A percentile compares a stretch with the other conserved stretches of the same genome.
These are phyloP conservation scores for Danionella cerebrum DNA, from an alignment of 2,113 vertebrate species.

Conservation along the genomic window DNA sequence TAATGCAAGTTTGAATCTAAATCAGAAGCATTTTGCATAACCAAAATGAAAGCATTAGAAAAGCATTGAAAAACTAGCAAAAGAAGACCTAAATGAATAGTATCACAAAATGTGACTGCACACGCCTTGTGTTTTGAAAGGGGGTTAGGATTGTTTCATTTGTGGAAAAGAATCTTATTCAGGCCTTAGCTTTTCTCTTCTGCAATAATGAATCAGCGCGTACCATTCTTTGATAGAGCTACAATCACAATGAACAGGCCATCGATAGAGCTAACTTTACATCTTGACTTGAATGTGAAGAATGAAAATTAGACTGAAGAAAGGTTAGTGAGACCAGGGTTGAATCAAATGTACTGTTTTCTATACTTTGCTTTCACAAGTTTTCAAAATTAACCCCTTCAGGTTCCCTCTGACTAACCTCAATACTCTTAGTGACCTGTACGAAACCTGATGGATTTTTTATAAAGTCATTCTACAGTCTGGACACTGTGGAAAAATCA, in stretches of 20 bases:
- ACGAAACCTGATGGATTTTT: constrained; percentile 28
- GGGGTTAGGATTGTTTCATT: constrained; percentile 4
- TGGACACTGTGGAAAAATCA: constrained; percentile 4
- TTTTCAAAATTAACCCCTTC: neutral
- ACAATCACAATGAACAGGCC: constrained; percentile 35
- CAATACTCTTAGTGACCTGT: constrained; percentile 30
- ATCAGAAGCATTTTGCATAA: too few species aligned
- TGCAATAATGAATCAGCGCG: constrained; percentile 57
- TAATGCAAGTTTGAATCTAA: too few species aligned
- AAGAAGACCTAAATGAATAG: too few species aligned
- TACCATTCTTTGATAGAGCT: constrained; percentile 37
- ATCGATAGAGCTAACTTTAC: constrained; percentile 35
- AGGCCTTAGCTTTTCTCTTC: constrained; percentile 47
- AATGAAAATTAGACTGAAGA: neutral
- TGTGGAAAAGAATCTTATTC: constrained; percentile 34
- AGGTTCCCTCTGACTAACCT: constrained; percentile 17
- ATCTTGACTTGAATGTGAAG: constrained; percentile 15
- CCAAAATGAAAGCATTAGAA: too few species aligned
- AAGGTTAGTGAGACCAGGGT: neutral
- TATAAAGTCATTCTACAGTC: constrained; percentile 1
- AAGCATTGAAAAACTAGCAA: too few species aligned
- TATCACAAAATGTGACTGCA: too few species aligned
- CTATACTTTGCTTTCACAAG: neutral
- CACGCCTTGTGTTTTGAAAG: neutral
- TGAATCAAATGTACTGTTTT: constrained; percentile 7